Evolutionary conservation across 92 coral and sea anemone species (phyloP).

Genomic region (Isaurus tuberculatus): DNA sequence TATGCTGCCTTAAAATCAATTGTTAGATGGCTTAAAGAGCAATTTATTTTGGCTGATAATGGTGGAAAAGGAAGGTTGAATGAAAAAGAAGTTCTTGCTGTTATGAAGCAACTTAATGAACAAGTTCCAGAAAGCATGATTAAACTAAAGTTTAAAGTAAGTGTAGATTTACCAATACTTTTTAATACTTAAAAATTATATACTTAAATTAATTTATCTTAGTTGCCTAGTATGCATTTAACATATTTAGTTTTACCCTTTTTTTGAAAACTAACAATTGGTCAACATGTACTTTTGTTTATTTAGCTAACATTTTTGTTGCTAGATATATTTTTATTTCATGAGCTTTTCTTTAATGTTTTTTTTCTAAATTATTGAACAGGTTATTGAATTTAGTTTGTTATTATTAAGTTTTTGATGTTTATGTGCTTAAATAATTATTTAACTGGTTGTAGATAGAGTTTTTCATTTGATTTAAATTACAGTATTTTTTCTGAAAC

Average conservation of each 20-base stretch:
- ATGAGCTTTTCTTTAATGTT: too few species aligned
- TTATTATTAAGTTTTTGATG: too few species aligned
- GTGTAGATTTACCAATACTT: background rate
- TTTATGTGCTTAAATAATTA: too few species aligned
- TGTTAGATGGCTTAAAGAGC: conserved; percentile 89
- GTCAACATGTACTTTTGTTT: too few species aligned
- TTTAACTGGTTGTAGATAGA: background rate
- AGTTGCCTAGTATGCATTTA: background rate
- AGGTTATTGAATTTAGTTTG: too few species aligned
- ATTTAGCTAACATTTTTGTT: too few species aligned
- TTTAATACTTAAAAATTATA: background rate
- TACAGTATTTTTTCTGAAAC: background rate
- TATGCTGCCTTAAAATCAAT: conserved; percentile 52
- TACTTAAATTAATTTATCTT: background rate
- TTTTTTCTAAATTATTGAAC: too few species aligned
- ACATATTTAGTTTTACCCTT: too few species aligned
- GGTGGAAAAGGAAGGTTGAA: conserved; percentile 90
- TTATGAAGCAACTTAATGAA: conserved; percentile 87
- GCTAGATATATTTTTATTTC: too few species aligned
- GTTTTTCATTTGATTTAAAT: background rate
- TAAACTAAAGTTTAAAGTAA: conserved; percentile 92
- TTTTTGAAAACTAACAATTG: too few species aligned
- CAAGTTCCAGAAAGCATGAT: conserved; percentile 83
- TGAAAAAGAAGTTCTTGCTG: conserved; percentile 84
- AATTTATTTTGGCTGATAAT: conserved; percentile 91